Evolutionary conservation across 2,797 vertebrate species (phyloP).

Genomic region (Pseudochaenichthys georgianus): DNA sequence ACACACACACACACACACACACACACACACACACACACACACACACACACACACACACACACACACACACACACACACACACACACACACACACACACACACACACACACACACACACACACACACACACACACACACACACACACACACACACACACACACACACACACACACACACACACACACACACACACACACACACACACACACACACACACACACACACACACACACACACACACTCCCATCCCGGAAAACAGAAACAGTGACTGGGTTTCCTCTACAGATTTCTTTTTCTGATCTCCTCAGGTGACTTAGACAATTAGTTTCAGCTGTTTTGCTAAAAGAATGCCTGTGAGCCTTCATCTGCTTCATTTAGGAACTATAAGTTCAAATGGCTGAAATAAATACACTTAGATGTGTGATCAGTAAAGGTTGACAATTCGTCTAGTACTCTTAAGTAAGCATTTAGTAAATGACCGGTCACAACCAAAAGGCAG

Average conservation of each 20-base stretch:
- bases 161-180: too few species aligned
- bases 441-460: not conserved
- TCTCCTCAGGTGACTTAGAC: not conserved
- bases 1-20: too few species aligned
- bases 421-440: not conserved
- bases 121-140: too few species aligned
- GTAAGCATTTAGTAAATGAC: not conserved
- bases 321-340: not conserved
- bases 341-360: not conserved
- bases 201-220: constrained; percentile 3
- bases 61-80: too few species aligned
- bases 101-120: too few species aligned
- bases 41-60: too few species aligned
- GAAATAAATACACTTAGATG: not conserved
- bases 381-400: not conserved
- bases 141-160: too few species aligned
- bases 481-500: too few species aligned
- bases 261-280: not conserved
- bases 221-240: not conserved
- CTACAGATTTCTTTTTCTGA: too few species aligned
- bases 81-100: too few species aligned
- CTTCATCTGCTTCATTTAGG: not conserved
- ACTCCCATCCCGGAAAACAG: too few species aligned
- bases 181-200: constrained; percentile 3
- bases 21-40: too few species aligned